Conservation (phyloP, 2,888 invertebrate species). For the Phytoseiulus persimilis region DNA sequence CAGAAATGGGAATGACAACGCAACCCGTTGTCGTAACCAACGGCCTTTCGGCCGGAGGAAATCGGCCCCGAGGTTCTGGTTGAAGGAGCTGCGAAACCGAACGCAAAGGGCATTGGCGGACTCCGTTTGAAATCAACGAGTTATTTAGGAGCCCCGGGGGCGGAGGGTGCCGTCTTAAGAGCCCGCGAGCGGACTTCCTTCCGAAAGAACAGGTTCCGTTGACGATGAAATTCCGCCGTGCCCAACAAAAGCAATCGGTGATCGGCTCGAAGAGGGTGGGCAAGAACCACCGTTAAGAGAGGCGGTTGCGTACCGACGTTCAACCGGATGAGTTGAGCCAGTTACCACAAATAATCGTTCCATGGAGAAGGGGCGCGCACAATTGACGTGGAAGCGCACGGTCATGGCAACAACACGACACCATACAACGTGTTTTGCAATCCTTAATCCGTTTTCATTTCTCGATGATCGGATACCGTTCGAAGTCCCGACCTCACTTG, state of each 20-base stretch:
- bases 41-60: not conserved
- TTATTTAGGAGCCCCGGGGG: too few species aligned
- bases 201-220: not conserved
- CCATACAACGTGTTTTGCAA: not conserved
- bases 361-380: not conserved
- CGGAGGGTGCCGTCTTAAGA: too few species aligned
- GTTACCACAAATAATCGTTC: not conserved
- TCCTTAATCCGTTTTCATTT: not conserved
- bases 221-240: not conserved
- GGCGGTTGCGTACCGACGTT: not conserved
- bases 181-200: not conserved
- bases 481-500: not conserved
- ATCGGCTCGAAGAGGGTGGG: not conserved
- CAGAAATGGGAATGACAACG: not conserved
- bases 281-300: not conserved
- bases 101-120: too few species aligned
- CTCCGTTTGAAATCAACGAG: too few species aligned
- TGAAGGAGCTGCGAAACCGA: too few species aligned
- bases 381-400: not conserved
- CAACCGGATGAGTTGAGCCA: not conserved
- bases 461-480: not conserved
- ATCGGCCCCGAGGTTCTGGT: not conserved
- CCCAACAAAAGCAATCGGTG: not conserved
- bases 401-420: not conserved
- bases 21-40: not conserved